Evolutionary conservation across 2,888 invertebrate species (phyloP).

Genomic region (Tryphoninae sp.): DNA sequence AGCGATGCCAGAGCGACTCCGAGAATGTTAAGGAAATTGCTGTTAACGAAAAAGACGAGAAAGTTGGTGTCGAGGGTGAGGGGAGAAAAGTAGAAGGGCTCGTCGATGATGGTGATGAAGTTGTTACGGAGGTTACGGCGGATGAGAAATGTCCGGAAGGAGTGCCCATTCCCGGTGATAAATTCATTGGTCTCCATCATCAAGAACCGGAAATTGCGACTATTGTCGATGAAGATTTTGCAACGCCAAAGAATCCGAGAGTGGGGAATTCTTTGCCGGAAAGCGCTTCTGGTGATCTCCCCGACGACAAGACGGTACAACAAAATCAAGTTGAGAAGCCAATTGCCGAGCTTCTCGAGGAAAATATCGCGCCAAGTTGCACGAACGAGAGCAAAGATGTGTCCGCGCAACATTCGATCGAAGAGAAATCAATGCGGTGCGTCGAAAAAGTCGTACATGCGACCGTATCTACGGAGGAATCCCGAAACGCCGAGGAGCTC

Average conservation of each 20-base stretch:
- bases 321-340: conserved; percentile 23
- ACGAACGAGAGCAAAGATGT: conserved; percentile 59
- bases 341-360: conserved; percentile 52
- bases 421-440: background rate
- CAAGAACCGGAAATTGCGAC: background rate
- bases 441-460: conserved; percentile 57
- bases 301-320: conserved; percentile 16
- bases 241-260: conserved; percentile 44
- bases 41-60: background rate
- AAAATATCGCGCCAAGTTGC: conserved; percentile 62
- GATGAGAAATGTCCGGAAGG: no score
- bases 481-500: conserved; percentile 65
- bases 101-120: no score
- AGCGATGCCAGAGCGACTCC: no score
- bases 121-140: no score
- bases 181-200: background rate
- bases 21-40: no score
- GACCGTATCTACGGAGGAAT: conserved; percentile 64
- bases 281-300: conserved; percentile 50
- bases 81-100: no score
- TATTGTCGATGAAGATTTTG: background rate
- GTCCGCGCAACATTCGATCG: background rate
- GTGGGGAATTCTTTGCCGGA: conserved; percentile 49
- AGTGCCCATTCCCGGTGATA: no score
- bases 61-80: background rate